Percentiles rank a stretch among this genome's conserved stretches.
These are phyloP conservation scores for Montipora efflorescens DNA, from an alignment of 64 coral and sea anemone genomes.

Conservation along the genomic window DNA sequence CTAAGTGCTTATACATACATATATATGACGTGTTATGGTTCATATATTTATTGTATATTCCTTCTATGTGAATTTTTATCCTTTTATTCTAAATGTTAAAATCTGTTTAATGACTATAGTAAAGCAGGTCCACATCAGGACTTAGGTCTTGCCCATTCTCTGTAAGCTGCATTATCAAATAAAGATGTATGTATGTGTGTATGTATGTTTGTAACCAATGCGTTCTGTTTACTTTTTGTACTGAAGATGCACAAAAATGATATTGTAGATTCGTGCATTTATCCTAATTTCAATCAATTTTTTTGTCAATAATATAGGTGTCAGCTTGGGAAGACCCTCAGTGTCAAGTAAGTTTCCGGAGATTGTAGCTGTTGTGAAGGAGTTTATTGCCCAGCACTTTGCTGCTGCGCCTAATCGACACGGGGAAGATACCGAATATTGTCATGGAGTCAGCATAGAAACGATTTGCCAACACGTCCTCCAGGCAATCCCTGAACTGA, in stretches of 20 bases:
- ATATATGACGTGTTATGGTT: too few relatives aligned
- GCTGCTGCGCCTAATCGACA: neutral
- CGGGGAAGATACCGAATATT: constrained; percentile 19
- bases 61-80: neutral
- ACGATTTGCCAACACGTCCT: constrained; percentile 39
- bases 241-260: too few relatives aligned
- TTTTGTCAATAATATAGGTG: too few relatives aligned
- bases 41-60: too few relatives aligned
- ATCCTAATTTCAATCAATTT: too few relatives aligned
- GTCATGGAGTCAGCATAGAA: neutral
- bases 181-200: neutral
- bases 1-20: too few relatives aligned
- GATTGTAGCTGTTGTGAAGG: constrained; percentile 12
- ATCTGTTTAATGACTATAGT: neutral
- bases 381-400: neutral
- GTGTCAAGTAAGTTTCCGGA: neutral
- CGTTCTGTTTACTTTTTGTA: too few relatives aligned
- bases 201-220: neutral
- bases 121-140: neutral
- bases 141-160: too few relatives aligned
- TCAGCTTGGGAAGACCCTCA: neutral
- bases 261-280: too few relatives aligned
- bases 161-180: neutral
- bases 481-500: constrained; percentile 44
- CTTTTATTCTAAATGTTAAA: neutral